These are phyloP conservation scores for Macropis europaea DNA, from an alignment of 2,888 invertebrate species.

Conservation along the genomic window DNA sequence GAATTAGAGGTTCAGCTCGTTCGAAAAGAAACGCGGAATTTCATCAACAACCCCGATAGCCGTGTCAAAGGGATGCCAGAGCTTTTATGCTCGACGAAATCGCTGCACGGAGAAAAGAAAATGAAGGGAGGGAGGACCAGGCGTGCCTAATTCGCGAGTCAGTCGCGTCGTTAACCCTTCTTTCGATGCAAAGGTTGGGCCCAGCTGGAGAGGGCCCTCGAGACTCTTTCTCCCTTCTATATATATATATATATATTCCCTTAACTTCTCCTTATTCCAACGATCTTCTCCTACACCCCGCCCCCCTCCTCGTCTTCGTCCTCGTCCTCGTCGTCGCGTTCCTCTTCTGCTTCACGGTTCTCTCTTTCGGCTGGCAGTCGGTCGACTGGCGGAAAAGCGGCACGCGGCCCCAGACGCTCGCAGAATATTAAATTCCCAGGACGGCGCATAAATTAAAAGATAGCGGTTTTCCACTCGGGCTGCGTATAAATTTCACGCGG, in stretches of 20 bases:
- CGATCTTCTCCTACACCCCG: conserved; percentile 10
- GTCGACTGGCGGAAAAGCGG: conserved; percentile 49
- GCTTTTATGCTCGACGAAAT: conserved; percentile 29
- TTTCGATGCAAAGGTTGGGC: conserved; percentile 69
- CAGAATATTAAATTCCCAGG: conserved; percentile 78
- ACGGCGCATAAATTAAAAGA: conserved; percentile 78
- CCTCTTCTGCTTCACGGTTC: conserved; percentile 1
- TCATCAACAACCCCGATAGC: conserved; percentile 2
- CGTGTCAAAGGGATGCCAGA: conserved; percentile 32
- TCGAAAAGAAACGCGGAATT: conserved; percentile 3
- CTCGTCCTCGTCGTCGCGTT: no score
- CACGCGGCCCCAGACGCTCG: conserved; percentile 70
- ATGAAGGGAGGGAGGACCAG: neutral
- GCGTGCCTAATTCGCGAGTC: conserved; percentile 50
- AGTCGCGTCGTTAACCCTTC: conserved; percentile 67
- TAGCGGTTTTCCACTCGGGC: conserved; percentile 71
- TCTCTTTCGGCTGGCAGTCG: conserved; percentile 5
- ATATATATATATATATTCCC: no score
- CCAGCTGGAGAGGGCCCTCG: conserved; percentile 66
- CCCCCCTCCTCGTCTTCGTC: neutral
- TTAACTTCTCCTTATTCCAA: conserved; percentile 4
- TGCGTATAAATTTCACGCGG: conserved; percentile 69
- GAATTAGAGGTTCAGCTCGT: no score
- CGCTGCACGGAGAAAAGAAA: conserved; percentile 14
- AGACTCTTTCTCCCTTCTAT: conserved; percentile 61